Conservation (phyloP, 2,888 invertebrate genomes). For the Lasioglossum zephyrum region DNA sequence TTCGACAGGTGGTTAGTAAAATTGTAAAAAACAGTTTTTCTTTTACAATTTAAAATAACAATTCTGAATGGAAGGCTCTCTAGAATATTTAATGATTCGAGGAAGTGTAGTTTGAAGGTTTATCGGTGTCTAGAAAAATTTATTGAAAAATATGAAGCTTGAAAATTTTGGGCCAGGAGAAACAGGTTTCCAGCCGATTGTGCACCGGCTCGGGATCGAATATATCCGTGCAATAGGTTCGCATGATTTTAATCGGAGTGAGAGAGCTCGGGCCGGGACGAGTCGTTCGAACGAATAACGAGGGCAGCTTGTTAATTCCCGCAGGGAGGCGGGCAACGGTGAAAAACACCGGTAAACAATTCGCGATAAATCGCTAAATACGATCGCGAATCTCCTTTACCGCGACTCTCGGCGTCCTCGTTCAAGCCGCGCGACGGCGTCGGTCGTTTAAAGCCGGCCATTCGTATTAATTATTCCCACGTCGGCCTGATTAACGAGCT, state of each 20-base stretch:
- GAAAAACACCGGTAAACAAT: conserved; percentile 2
- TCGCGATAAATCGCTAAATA: neutral
- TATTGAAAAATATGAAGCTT: neutral
- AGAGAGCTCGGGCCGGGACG: neutral
- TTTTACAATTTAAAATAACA: too few relatives aligned
- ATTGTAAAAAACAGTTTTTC: too few relatives aligned
- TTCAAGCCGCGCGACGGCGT: conserved; percentile 34
- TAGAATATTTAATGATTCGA: neutral
- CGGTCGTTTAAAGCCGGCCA: conserved; percentile 54
- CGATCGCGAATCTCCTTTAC: neutral
- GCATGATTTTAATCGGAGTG: neutral
- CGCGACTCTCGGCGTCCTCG: conserved; percentile 25
- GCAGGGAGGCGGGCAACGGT: neutral
- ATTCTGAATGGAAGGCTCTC: too few relatives aligned
- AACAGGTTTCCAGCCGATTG: neutral
- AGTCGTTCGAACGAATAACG: conserved; percentile 11
- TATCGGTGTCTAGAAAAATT: neutral
- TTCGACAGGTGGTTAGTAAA: too few relatives aligned
- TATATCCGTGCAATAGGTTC: neutral
- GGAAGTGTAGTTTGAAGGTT: neutral
- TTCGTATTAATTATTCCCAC: conserved; percentile 67
- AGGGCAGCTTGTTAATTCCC: conserved; percentile 8
- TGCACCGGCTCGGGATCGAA: neutral
- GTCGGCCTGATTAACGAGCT: conserved; percentile 63
- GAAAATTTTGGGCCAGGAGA: neutral